Conservation (phyloP, 2,888 invertebrate genomes). For the Selenia dentaria region DNA sequence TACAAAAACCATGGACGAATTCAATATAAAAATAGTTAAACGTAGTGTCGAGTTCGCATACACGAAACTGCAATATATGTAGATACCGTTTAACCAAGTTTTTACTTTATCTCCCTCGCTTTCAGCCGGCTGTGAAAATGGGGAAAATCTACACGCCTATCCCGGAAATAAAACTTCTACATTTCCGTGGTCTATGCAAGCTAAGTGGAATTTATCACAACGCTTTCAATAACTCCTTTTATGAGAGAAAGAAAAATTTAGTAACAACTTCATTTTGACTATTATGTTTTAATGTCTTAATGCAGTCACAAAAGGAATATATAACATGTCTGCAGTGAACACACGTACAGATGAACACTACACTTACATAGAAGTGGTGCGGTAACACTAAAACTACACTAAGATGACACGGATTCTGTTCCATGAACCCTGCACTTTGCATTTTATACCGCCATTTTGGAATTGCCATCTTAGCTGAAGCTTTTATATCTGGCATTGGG, state of each 20-base stretch:
- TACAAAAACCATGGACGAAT: no score
- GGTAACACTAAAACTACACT: neutral
- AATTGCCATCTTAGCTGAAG: conserved; percentile 5
- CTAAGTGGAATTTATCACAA: no score
- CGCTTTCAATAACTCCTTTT: no score
- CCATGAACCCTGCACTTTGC: conserved; percentile 22
- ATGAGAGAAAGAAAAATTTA: no score
- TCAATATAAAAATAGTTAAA: neutral
- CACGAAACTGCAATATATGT: neutral
- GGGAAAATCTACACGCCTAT: neutral
- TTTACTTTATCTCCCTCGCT: neutral
- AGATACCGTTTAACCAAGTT: neutral
- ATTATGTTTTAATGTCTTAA: no score
- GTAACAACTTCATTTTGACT: no score
- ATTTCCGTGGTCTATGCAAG: no score
- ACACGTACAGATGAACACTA: neutral
- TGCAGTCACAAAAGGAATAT: neutral
- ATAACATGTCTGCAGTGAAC: neutral
- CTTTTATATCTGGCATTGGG: conserved; percentile 1
- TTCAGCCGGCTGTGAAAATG: neutral
- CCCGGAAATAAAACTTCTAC: neutral
- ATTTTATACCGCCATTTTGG: conserved; percentile 13
- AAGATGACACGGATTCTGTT: conserved; percentile 7
- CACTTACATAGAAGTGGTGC: neutral
- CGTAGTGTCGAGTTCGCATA: neutral